A percentile compares a stretch with the other conserved stretches of the same genome.
These are phyloP conservation scores for Campylorhamphus procurvoides DNA, from an alignment of 2,113 vertebrate species.

Conservation along the genomic window DNA sequence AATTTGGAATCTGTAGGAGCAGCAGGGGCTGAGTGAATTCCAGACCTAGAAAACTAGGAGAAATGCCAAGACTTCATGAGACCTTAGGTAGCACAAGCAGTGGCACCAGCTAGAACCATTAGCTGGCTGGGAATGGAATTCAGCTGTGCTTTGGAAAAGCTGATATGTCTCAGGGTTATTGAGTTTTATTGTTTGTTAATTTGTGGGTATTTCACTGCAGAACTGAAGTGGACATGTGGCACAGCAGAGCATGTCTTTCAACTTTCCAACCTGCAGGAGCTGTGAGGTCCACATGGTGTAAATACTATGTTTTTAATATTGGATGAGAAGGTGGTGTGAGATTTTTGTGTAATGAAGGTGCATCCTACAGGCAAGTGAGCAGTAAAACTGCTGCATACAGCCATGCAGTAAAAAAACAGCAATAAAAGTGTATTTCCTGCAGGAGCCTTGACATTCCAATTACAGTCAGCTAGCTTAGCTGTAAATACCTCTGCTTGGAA, in stretches of 20 bases:
- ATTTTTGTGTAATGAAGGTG: not conserved
- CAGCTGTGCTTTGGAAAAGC: slow-evolving; percentile 46
- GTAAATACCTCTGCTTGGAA: not conserved
- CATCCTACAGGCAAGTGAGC: not conserved
- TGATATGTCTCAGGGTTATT: not conserved
- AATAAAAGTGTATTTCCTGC: not conserved
- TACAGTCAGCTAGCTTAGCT: not conserved
- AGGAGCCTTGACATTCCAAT: not conserved
- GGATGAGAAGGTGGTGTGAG: not conserved
- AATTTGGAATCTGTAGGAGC: not conserved
- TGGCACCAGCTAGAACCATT: slow-evolving; percentile 38
- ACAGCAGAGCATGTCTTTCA: not conserved
- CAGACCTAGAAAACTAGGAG: slow-evolving; percentile 1
- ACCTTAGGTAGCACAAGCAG: not conserved
- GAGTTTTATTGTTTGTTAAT: not conserved
- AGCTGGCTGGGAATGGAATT: slow-evolving; percentile 41
- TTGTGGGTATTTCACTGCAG: not conserved
- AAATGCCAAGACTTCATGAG: not conserved
- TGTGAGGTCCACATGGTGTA: not conserved
- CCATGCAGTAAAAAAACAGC: not conserved
- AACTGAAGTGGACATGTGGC: not conserved
- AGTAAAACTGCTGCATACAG: not conserved
- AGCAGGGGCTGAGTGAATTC: slow-evolving; percentile 11
- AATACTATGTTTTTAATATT: not conserved
- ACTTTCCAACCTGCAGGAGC: not conserved